Evolutionary conservation across 2,113 vertebrate species (phyloP).

Genomic region (Charadrius vociferus): DNA sequence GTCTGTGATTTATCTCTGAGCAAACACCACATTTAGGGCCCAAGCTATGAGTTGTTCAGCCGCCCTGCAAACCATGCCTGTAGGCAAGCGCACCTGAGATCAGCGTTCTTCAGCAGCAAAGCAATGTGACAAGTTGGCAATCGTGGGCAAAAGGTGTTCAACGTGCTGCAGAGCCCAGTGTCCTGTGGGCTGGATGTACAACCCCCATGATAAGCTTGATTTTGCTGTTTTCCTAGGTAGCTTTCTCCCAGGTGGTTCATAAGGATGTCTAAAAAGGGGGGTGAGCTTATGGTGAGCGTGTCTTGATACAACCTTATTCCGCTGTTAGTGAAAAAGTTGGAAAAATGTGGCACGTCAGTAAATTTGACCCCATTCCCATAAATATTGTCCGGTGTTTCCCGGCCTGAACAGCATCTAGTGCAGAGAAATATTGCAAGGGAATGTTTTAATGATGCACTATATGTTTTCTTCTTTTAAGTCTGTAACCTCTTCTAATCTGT

Average conservation of each 20-base stretch:
- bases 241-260: not conserved
- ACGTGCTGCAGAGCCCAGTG: not conserved
- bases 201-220: not conserved
- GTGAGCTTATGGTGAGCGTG: not conserved
- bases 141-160: not conserved
- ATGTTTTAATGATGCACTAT: not conserved
- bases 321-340: not conserved
- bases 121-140: too few relatives aligned
- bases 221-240: not conserved
- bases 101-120: not conserved
- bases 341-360: not conserved
- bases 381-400: not conserved
- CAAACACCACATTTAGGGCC: not conserved
- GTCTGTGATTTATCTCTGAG: not conserved
- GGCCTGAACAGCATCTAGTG: not conserved
- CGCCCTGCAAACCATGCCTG: not conserved
- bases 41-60: not conserved
- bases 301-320: not conserved
- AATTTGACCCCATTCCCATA: not conserved
- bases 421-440: not conserved
- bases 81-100: not conserved
- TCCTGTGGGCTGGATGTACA: not conserved
- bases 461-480: not conserved
- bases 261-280: not conserved
- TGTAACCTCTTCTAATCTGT: not conserved